Percentiles rank a stretch among this genome's conserved stretches.
Conservation (phyloP, 1,140 invertebrate genomes). For the Ganaspis sp. region DNA sequence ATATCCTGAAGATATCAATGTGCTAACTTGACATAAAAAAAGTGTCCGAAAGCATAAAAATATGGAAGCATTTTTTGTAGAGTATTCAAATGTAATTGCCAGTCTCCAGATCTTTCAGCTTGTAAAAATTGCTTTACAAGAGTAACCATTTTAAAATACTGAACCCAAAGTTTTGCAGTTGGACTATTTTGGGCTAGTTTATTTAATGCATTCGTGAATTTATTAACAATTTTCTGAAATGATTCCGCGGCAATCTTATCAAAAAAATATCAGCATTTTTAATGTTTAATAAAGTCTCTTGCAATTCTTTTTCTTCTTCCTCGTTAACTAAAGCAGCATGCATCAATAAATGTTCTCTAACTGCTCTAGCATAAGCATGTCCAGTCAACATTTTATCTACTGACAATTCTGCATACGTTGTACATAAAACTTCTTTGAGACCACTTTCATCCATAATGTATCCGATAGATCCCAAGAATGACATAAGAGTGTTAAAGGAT, state of each 20-base stretch:
- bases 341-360: conserved; percentile 68
- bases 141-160: conserved; percentile 56
- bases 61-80: conserved; percentile 61
- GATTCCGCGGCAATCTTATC: background rate
- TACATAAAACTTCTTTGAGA: conserved; percentile 60
- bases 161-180: conserved; percentile 51
- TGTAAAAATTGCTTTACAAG: conserved; percentile 53
- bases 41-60: conserved; percentile 61
- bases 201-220: background rate
- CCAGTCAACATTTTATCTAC: conserved; percentile 68
- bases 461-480: conserved; percentile 68
- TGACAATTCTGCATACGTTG: conserved; percentile 60
- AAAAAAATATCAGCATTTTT: background rate
- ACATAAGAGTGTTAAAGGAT: conserved; percentile 68
- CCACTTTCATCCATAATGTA: conserved; percentile 67
- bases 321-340: conserved; percentile 47
- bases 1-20: conserved; percentile 38
- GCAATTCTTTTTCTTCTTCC: background rate
- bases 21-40: conserved; percentile 31
- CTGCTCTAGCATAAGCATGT: conserved; percentile 68
- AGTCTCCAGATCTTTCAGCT: conserved; percentile 55
- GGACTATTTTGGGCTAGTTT: conserved; percentile 24
- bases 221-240: background rate
- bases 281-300: conserved; percentile 5
- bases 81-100: conserved; percentile 50